phyloP scores from a whole-genome alignment of 2,888 invertebrate species.

The Sthenelais limicola region DNA sequence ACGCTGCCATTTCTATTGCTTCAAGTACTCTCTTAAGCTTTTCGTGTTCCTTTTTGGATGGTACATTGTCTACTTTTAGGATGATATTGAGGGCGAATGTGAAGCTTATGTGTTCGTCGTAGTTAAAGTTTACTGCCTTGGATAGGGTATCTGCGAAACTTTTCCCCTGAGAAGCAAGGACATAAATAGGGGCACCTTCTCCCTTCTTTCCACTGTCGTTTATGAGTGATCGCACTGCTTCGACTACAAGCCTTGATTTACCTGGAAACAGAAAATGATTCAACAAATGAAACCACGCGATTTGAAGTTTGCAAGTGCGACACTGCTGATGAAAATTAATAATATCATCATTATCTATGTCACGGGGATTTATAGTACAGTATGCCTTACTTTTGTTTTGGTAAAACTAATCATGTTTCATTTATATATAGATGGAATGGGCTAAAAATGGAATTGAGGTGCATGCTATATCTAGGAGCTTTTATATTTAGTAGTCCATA shows the following conservation, averaged over 20 bases:
- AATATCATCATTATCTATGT: no score
- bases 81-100: slow-evolving; percentile 44
- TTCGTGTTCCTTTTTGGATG: slow-evolving; percentile 43
- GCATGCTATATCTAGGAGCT: no score
- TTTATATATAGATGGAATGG: no score
- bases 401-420: no score
- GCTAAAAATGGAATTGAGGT: no score
- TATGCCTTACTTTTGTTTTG: no score
- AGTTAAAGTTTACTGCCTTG: slow-evolving; percentile 48
- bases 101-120: slow-evolving; percentile 53
- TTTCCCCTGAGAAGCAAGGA: slow-evolving; percentile 46
- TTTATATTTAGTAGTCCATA: no score
- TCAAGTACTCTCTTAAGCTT: slow-evolving; percentile 48
- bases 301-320: no score
- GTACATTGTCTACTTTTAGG: slow-evolving; percentile 47
- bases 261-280: no score
- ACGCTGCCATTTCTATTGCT: slow-evolving; percentile 51
- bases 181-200: slow-evolving; percentile 52
- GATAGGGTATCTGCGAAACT: slow-evolving; percentile 52
- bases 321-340: no score
- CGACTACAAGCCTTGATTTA: slow-evolving; percentile 49
- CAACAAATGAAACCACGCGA: no score
- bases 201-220: slow-evolving; percentile 7
- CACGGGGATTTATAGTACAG: no score
- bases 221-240: slow-evolving; percentile 48